Base-by-base conservation (phyloP, 2,888 invertebrate species). In the Eumerus sabulonum region DNA sequence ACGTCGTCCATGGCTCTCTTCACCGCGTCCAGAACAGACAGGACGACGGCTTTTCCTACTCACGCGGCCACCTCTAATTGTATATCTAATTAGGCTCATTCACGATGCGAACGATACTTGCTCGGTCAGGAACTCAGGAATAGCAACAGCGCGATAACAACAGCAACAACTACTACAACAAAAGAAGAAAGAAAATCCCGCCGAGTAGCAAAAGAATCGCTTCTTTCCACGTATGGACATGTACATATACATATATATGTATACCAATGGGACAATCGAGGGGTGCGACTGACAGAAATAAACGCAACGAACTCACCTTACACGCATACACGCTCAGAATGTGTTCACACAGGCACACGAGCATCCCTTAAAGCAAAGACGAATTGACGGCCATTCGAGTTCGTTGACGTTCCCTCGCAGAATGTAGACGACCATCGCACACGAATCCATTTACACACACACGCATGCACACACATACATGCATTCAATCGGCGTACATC, bases 381-480 rank as follows among this genome's bases (percentile, higher is more conserved):
- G 51, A 67, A 59, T 67, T 73, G 72, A 68, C 77, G 77, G 73
- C 62, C 67, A 63, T 27, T 57, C 36, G 77, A 77, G 77, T 77
- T 77, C 77, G 63, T 73, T 77, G 77, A 77, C 67, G 77, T 68
- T 63, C 14, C 59, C 53, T 27, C 60, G 18, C 56, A 45, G 51
- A 62, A 51, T 66, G 54, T 48, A 45, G 64, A 60, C 64, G 53
- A 17, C n/a, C n/a, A n/a, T n/a, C n/a, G n/a, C n/a, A n/a, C n/a
- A n/a, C n/a, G n/a, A n/a, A n/a, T n/a, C n/a, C n/a, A n/a, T n/a
- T n/a, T n/a, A n/a, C n/a, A n/a, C 27, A 27, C 27, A 27, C 7
- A 7, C 27, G 7, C 27, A 27, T 7, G 7, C 27, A 27, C 27
- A 27, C 3, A 27, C 27, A 27, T 4, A 27, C 27, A 4, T 4